Base-by-base conservation (phyloP, 2,113 vertebrate species). In the Varanus komodoensis region DNA sequence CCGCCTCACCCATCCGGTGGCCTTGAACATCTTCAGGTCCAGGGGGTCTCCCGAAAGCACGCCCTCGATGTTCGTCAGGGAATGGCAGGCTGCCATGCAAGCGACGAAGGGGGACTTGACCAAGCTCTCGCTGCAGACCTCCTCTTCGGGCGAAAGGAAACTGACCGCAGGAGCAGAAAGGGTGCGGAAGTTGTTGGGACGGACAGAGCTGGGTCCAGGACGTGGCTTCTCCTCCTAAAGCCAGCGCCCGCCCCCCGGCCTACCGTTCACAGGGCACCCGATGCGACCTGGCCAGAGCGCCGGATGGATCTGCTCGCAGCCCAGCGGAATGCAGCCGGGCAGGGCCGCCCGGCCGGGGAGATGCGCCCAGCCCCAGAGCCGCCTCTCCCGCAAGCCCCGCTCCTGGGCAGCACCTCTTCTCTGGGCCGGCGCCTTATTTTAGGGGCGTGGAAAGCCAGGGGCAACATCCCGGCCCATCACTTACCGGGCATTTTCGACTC, bases 1-100 rank as follows among this genome's bases (percentile, higher is more conserved):
- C 17, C 32, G 8, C 95, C 98, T 98, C 96, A 99, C 99, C 99
- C 99, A 99, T 96, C 98, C 98, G 85, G 98, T 99, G 94, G 99
- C 98, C 96, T 99, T 98, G 95, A 99, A 99, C 98, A 99, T 99
- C 97, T 99, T 99, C 92, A 99, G 97, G 96, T 99, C 99, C 75
- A 99, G 98, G 0, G 99, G 99, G 92, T 99, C 99, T 89, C 99
- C 99, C 91, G 99, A 99, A 91, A 99, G 98, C 25, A 98, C 96
- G 44, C 99, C 99, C 91, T 98, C 98, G 89, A 99, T 99, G 97
- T 99, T 99, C 87, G 99, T 99, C 73, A 99, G 98, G n/a, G 99
- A 99, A 96, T 99, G 99, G 96, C 99, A 99, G 82, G 98, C 98
- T 94, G 99, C 99, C 99, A 99, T 99, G 95, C 99, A 99, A 88